phyloP scores from a whole-genome alignment of 2,113 vertebrate species.

The Tachycineta bicolor region DNA sequence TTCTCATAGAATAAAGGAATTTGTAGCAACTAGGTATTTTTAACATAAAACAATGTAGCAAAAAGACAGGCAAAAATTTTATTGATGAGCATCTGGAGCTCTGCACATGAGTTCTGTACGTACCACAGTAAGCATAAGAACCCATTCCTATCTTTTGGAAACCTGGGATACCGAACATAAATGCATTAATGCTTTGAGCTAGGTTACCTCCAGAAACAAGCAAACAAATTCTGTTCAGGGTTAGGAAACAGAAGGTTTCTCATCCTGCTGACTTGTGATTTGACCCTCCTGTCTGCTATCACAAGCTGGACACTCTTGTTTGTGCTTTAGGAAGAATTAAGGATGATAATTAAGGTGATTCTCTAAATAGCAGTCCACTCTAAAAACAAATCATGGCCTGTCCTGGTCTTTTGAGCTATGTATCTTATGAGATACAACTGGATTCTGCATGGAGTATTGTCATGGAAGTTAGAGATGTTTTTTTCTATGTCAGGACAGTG shows the following conservation, averaged over 20 bases:
- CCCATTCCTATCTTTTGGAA: neutral
- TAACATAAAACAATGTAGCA: neutral
- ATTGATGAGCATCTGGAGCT: neutral
- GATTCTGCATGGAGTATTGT: neutral
- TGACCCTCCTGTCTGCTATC: neutral
- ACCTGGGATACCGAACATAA: neutral
- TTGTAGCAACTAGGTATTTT: neutral
- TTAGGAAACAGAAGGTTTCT: neutral
- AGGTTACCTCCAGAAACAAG: neutral
- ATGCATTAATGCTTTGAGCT: neutral
- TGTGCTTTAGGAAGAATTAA: neutral
- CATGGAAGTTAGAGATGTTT: neutral
- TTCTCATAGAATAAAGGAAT: neutral
- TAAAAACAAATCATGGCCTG: neutral
- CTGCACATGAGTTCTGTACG: fast-evolving
- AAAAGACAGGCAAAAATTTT: neutral
- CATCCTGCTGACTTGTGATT: neutral
- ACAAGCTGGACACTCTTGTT: neutral
- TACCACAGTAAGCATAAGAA: neutral
- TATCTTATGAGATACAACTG: neutral
- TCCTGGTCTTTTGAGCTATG: neutral
- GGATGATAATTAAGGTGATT: neutral
- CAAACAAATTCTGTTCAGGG: neutral
- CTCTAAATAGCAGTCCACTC: neutral
- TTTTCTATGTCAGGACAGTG: neutral